Percentiles rank a stretch among this genome's conserved stretches.
These are phyloP conservation scores for Irena cyanogastra DNA, from an alignment of 2,113 vertebrate genomes.

Conservation along the genomic window DNA sequence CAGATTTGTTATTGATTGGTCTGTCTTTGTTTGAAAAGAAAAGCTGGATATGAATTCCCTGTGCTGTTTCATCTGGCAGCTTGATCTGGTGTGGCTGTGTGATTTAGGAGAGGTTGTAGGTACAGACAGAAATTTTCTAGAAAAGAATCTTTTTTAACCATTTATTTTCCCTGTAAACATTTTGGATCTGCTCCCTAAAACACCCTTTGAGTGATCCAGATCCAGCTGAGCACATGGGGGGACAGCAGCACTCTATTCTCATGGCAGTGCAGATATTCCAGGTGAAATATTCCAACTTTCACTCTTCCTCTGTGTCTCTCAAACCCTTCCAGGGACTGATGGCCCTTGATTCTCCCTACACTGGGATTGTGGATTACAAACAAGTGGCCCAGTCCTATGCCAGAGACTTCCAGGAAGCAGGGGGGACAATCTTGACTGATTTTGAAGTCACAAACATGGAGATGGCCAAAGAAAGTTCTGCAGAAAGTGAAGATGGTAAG, in stretches of 20 bases:
- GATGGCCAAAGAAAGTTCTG: constrained; percentile 77
- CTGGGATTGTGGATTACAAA: constrained; percentile 92
- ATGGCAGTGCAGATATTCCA: not conserved
- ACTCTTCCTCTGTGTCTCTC: not conserved
- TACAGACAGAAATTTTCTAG: not conserved
- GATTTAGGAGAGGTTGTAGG: not conserved
- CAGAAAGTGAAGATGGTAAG: constrained; percentile 78
- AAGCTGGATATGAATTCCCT: not conserved
- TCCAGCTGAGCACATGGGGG: not conserved
- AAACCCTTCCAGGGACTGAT: constrained; percentile 81
- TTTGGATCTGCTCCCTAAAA: not conserved
- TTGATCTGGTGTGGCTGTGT: not conserved
- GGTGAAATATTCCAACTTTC: not conserved
- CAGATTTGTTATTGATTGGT: not conserved
- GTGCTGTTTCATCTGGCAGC: not conserved
- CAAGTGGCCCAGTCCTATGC: constrained; percentile 84
- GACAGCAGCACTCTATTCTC: not conserved
- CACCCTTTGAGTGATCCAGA: not conserved
- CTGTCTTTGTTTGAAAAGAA: not conserved
- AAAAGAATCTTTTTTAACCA: not conserved
- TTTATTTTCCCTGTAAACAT: not conserved
- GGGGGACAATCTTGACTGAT: constrained; percentile 80
- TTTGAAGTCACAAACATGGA: constrained; percentile 85
- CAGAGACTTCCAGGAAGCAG: constrained; percentile 85
- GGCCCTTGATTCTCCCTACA: constrained; percentile 93